Evolutionary conservation across 1,140 invertebrate species (phyloP), one percentile per base, ranked within the genome.

Genomic region (Macrobrachium nipponense): DNA sequence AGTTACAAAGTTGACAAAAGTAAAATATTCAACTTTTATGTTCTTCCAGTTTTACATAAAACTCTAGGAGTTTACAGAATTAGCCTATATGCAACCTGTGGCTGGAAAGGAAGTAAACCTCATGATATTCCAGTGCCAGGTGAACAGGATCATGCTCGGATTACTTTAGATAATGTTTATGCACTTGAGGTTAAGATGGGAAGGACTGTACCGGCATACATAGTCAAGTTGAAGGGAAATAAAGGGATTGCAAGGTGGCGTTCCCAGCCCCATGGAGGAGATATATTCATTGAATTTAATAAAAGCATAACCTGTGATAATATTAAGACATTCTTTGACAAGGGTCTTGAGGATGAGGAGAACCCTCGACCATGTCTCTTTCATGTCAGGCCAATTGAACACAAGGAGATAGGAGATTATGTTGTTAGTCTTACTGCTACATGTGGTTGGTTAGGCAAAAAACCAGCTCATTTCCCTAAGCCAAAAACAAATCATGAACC

Each of bases 31-130:
- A 72, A 86, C 61, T 86, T 86, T 20, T 86, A 73, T 80, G 83
- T 80, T 12, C n/a, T 79, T n/a, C 77, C 83, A n/a, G 59, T 86
- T n/a, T 68, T 59, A 51, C 76, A 86, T 36, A 51, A 80, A 14
- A 60, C 10, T 6, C 59, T 86, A 20, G 23, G 77, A 44, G 66
- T 43, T 58, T 62, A 61, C 58, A 80, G 36, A 8, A 43, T 86
- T 12, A 86, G 83, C 51, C 76, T 86, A 2, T 51, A 60, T n/a
- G 83, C 83, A 80, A 86, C 83, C 11, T 86, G 83, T 86, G 83
- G 83, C 12, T 86, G 83, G 83, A 80, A 80, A n/a, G 83, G 83
- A 11, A 79, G 68, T n/a, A 86, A 80, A 51, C 83, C 83, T 27
- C 62, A 66, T 36, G 20, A 80, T 14, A 61, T 86, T 27, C 83